Percentiles rank a stretch among this genome's conserved stretches.
phyloP scores from a whole-genome alignment of 1,140 invertebrate species.

The Dinothrombium tinctorium region DNA sequence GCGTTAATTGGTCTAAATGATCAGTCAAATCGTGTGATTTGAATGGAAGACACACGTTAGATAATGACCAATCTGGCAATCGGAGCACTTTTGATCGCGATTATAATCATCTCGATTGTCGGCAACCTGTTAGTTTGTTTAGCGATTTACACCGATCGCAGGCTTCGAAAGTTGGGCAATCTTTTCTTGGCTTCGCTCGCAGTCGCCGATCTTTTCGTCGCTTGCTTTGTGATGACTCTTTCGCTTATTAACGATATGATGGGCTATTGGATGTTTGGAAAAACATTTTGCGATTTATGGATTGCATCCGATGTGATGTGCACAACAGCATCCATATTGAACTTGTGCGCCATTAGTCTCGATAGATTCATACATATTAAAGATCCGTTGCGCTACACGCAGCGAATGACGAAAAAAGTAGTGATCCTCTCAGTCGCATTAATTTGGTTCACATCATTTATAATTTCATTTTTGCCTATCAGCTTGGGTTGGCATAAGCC shows the following conservation, averaged over 20 bases:
- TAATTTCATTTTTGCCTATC: constrained; percentile 87
- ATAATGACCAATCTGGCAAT: no score
- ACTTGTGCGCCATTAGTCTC: constrained; percentile 88
- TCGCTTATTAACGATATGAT: constrained; percentile 60
- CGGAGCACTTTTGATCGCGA: constrained; percentile 60
- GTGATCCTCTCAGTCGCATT: constrained; percentile 55
- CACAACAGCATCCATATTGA: constrained; percentile 87
- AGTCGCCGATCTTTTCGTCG: constrained; percentile 82
- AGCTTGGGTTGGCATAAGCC: constrained; percentile 58
- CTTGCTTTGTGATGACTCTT: constrained; percentile 78
- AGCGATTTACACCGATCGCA: constrained; percentile 80
- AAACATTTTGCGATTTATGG: constrained; percentile 91
- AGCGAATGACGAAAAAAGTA: constrained; percentile 68
- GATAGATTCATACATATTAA: constrained; percentile 94
- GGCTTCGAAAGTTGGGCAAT: constrained; percentile 71
- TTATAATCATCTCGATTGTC: constrained; percentile 74
- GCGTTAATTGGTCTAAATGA: no score
- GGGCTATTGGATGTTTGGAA: constrained; percentile 85
- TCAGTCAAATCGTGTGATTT: no score
- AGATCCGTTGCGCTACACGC: constrained; percentile 52
- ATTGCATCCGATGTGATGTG: constrained; percentile 98
- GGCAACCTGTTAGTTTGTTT: constrained; percentile 85
- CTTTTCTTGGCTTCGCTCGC: constrained; percentile 82
- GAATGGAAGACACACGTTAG: no score
- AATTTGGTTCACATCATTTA: constrained; percentile 69